A percentile compares a stretch with the other conserved stretches of the same genome.
Conservation (phyloP, 2,113 vertebrate species). For the Naja naja region DNA sequence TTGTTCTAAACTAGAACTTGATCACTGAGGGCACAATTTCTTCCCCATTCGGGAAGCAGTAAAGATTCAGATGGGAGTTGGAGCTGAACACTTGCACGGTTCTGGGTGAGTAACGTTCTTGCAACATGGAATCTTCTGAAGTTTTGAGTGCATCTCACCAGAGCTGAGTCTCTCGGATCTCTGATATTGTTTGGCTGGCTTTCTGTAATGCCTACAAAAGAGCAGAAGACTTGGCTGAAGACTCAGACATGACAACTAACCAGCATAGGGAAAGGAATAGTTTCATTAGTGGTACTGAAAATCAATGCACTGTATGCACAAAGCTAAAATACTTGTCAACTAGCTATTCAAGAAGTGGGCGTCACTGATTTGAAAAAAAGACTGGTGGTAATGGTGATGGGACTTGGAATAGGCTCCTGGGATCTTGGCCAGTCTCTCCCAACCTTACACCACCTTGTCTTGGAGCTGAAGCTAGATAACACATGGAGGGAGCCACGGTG, state of each 20-base stretch:
- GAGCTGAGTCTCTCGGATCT: slow-evolving; percentile 80
- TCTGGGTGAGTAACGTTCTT: not conserved
- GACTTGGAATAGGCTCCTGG: not conserved
- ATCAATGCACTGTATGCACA: not conserved
- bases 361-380: not conserved
- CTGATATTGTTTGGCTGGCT: slow-evolving; percentile 79
- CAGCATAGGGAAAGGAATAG: not conserved
- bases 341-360: not conserved
- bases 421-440: not conserved
- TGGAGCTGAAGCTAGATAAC: not conserved
- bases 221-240: not conserved
- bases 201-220: slow-evolving; percentile 73
- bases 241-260: not conserved
- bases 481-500: not conserved
- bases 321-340: not conserved
- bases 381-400: no score
- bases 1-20: not conserved
- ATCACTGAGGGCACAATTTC: not conserved
- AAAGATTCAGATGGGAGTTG: not conserved
- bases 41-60: not conserved
- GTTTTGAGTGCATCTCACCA: slow-evolving; percentile 60
- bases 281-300: not conserved
- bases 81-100: not conserved
- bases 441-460: not conserved
- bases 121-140: not conserved